Base-by-base conservation (phyloP, 1,140 invertebrate genomes). In the Cyclina sinensis region DNA sequence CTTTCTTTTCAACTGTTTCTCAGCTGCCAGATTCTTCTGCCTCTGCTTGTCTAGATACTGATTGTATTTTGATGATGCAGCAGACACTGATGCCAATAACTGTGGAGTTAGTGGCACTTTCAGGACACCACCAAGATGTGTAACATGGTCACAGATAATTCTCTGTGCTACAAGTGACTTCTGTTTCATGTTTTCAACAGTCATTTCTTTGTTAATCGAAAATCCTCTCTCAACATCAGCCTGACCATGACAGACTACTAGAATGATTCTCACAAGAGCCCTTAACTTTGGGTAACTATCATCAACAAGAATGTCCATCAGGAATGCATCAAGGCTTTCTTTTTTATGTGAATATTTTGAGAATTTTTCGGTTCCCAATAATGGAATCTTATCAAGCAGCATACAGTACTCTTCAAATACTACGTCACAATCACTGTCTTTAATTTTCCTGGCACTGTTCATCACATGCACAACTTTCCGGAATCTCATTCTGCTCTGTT, bases 111-210 rank as follows among this genome's bases (percentile, higher is more conserved):
- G 21, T n/a, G 16, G 37, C 0, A 87, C 87, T 35, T 79, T 74
- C 21, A 80, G 21, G 32, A 86, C 21, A 21, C 79, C 79, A 2
- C 89, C 89, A 70, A 76, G 48, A 80, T 16, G n/a, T 7, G 70
- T 54, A 0, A 91, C 68, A 89, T 91, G 32, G n/a, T 89, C 73
- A 74, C 82, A 91, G 39, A 89, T 70, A 39, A 89, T 16, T 48
- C 90, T 86, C 39, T 83, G 87, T 21, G 91, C 87, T 9, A 90
- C 57, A 59, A 92, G n/a, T 9, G 3, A 65, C 32, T 30, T 30
- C 1, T n/a, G n/a, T n/a, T n/a, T n/a, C n/a, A n/a, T n/a, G n/a
- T n/a, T n/a, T n/a, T n/a, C n/a, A n/a, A n/a, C n/a, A n/a, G n/a
- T n/a, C n/a, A n/a, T n/a, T n/a, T n/a, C n/a, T n/a, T n/a, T n/a